Evolutionary conservation across 2,113 vertebrate genomes (phyloP).

Genomic region (Eudyptes chrysolophus): DNA sequence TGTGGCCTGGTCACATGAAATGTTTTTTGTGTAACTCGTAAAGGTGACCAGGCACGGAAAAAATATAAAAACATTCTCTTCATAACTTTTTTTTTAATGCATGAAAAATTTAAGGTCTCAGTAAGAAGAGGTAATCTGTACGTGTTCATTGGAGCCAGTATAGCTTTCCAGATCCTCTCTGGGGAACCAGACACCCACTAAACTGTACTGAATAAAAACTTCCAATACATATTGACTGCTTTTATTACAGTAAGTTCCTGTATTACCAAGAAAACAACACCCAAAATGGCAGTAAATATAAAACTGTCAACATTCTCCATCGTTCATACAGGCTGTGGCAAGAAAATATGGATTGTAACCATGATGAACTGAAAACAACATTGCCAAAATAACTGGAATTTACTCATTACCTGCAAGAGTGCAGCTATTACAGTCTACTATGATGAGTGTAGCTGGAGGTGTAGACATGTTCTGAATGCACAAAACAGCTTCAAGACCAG

Average conservation of each 20-base stretch:
- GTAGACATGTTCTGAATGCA: background rate
- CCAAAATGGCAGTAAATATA: background rate
- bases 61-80: background rate
- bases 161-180: background rate
- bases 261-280: background rate
- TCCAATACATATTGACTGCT: background rate
- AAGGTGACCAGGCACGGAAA: background rate
- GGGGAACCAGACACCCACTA: background rate
- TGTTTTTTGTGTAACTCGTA: background rate
- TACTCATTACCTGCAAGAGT: background rate
- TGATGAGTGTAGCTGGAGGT: background rate
- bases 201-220: background rate
- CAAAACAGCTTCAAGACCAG: background rate
- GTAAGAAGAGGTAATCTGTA: background rate
- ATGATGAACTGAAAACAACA: constrained; percentile 21
- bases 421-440: background rate
- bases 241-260: background rate
- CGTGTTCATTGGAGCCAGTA: background rate
- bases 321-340: background rate
- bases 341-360: background rate
- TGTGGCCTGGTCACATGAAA: background rate
- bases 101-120: background rate
- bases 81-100: background rate
- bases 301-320: background rate
- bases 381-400: constrained; percentile 48